Conservation (phyloP, 1,140 invertebrate species). For the Lepidurus packardi region DNA sequence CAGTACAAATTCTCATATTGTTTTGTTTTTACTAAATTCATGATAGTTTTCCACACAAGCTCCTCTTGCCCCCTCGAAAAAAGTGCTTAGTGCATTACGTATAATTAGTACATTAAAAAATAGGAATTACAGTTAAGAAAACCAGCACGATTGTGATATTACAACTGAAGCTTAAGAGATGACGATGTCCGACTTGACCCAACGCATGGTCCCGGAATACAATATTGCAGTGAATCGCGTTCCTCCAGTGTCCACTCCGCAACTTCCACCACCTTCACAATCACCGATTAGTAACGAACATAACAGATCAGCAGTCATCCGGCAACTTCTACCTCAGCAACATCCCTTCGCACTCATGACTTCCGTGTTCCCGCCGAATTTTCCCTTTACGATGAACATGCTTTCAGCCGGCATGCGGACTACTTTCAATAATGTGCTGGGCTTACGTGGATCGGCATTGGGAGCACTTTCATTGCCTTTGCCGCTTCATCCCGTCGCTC, state of each 20-base stretch:
- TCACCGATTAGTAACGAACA: background rate
- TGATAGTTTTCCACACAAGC: too few species aligned
- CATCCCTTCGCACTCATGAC: background rate
- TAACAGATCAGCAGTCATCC: background rate
- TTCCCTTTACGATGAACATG: slow-evolving; percentile 3
- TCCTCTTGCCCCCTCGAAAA: too few species aligned
- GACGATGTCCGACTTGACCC: slow-evolving; percentile 13
- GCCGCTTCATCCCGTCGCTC: background rate
- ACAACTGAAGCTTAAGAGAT: background rate
- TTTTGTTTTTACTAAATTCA: too few species aligned
- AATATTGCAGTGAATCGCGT: slow-evolving; percentile 7
- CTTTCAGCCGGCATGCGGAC: slow-evolving; percentile 8
- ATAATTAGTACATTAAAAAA: too few species aligned
- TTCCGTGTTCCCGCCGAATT: slow-evolving; percentile 6
- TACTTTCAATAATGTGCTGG: slow-evolving; percentile 11
- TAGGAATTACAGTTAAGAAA: background rate
- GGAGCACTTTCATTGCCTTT: background rate
- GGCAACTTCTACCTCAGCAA: slow-evolving; percentile 4
- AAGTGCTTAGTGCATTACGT: too few species aligned
- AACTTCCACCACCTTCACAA: background rate
- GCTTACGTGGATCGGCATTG: background rate
- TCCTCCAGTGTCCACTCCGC: slow-evolving; percentile 3
- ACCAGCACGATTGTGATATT: background rate
- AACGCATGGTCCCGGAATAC: slow-evolving; percentile 1
- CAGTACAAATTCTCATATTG: too few species aligned